Conservation (phyloP, 2,888 invertebrate species). For the Drosophila nr. perissopoda region DNA sequence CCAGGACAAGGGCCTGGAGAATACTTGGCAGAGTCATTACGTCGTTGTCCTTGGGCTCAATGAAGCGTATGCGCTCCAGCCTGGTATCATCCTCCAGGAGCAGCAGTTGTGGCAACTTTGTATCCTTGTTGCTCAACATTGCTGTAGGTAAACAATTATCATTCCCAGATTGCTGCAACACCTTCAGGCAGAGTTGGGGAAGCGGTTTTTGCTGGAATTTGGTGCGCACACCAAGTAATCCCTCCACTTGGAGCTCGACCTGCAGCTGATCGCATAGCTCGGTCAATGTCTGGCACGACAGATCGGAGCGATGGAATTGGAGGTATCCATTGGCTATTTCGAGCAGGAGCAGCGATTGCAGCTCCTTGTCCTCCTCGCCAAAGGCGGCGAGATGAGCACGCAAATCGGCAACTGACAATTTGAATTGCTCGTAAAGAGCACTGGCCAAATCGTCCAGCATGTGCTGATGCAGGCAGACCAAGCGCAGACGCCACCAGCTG, state of each 20-base stretch:
- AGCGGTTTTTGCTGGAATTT: constrained; percentile 93
- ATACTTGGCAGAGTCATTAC: constrained; percentile 87
- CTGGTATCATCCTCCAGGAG: constrained; percentile 94
- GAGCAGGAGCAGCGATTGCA: constrained; percentile 85
- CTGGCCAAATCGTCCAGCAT: constrained; percentile 91
- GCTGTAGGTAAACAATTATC: constrained; percentile 58
- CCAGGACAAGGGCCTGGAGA: constrained; percentile 92
- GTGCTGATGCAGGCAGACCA: constrained; percentile 90
- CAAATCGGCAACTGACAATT: constrained; percentile 59
- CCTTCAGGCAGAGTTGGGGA: constrained; percentile 92
- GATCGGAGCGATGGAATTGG: constrained; percentile 90
- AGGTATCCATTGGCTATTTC: constrained; percentile 89
- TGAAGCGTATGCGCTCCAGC: constrained; percentile 91
- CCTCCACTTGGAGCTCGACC: constrained; percentile 89
- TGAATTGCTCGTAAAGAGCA: constrained; percentile 86
- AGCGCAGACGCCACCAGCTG: constrained; percentile 90
- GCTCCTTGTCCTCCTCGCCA: constrained; percentile 69
- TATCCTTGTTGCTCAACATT: constrained; percentile 85
- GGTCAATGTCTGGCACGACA: constrained; percentile 89
- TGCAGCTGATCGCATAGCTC: constrained; percentile 88
- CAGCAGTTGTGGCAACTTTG: constrained; percentile 88
- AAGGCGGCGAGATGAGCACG: constrained; percentile 75
- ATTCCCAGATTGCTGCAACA: constrained; percentile 84
- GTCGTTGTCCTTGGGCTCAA: constrained; percentile 86
- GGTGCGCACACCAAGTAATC: constrained; percentile 94